These are phyloP conservation scores for Drosophila kokeensis DNA, from an alignment of 2,888 invertebrate genomes.

Conservation along the genomic window DNA sequence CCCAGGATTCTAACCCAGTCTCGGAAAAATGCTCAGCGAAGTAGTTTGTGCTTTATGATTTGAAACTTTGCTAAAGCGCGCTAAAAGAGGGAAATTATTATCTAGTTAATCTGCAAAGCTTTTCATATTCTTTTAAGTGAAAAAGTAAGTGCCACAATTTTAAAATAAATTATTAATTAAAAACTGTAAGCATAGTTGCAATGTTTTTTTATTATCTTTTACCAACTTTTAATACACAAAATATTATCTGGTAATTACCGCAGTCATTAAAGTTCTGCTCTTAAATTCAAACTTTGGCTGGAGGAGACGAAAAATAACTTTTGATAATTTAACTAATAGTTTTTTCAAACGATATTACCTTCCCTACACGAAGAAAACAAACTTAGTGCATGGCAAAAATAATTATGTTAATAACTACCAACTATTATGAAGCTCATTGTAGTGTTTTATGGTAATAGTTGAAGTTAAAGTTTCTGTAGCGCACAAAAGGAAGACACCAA, in stretches of 20 bases:
- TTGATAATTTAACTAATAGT: constrained; percentile 28
- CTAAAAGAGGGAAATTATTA: background rate
- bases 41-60: background rate
- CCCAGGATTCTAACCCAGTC: background rate
- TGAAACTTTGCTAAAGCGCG: background rate
- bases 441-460: constrained; percentile 41
- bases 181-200: constrained; percentile 2
- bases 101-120: background rate
- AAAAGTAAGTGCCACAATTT: background rate
- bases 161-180: constrained; percentile 10
- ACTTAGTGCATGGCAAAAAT: constrained; percentile 35
- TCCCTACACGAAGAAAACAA: background rate
- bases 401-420: constrained; percentile 70
- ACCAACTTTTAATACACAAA: background rate
- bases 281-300: constrained; percentile 14
- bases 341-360: constrained; percentile 15
- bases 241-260: constrained; percentile 32
- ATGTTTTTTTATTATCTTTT: background rate
- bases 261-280: constrained; percentile 18
- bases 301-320: constrained; percentile 15
- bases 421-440: constrained; percentile 68
- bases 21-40: background rate
- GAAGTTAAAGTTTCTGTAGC: constrained; percentile 18
- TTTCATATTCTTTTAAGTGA: background rate
- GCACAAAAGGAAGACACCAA: constrained; percentile 31